Evolutionary conservation across 2,113 vertebrate genomes (phyloP).

Genomic region (Sturnira hondurensis): DNA sequence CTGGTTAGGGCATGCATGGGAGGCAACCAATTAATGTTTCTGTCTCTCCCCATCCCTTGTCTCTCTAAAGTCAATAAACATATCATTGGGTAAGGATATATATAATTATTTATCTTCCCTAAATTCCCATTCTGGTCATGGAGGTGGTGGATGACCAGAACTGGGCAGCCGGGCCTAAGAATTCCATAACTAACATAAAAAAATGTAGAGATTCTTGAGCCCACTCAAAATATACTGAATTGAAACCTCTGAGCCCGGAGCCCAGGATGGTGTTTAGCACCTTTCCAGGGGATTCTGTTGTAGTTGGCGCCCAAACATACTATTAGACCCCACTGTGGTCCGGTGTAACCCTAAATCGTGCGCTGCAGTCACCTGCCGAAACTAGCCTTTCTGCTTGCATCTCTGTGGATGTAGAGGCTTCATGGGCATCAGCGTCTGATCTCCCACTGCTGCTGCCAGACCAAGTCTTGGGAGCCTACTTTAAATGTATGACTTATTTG

Average conservation of each 20-base stretch:
- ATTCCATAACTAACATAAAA: background rate
- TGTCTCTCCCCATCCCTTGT: too few relatives aligned
- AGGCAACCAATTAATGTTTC: too few relatives aligned
- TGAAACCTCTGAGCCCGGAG: background rate
- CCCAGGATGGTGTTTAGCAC: background rate
- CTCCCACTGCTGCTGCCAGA: background rate
- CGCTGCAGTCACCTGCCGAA: background rate
- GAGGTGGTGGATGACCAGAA: background rate
- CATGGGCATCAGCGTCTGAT: background rate
- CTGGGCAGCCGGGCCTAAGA: background rate
- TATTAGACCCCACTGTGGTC: background rate
- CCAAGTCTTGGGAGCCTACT: background rate
- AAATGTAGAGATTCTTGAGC: background rate
- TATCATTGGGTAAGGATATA: too few relatives aligned
- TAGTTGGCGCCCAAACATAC: too few relatives aligned
- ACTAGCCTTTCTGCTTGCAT: background rate
- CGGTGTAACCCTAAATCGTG: background rate
- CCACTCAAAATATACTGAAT: background rate
- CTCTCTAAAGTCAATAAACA: too few relatives aligned
- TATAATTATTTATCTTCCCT: too few relatives aligned
- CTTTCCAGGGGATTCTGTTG: background rate
- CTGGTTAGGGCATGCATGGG: too few relatives aligned
- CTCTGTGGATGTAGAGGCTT: background rate
- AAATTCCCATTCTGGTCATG: background rate
- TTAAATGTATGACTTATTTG: background rate